Base-by-base conservation (phyloP, 92 coral and sea anemone species). In the Paramuricea clavata region DNA sequence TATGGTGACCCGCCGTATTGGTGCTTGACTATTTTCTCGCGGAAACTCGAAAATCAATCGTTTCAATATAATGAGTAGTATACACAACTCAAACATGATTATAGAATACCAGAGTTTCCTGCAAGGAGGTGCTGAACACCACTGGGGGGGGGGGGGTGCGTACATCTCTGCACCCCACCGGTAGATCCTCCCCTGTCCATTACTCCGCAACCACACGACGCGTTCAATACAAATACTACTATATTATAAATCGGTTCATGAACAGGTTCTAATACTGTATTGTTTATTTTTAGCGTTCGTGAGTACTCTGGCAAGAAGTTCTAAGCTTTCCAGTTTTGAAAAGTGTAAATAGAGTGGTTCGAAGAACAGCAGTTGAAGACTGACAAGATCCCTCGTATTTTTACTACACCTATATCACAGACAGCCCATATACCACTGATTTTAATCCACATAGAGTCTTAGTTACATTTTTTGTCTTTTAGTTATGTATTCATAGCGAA, bases 251-350 rank as follows among this genome's bases (percentile, higher is more conserved):
- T 1, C 13, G 54, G 62, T 13, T 54, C 5, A 10, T 21, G 3
- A 10, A n/a, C n/a, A 47, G 7, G 54, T 10, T 10, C 22, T 26
- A 30, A 31, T 0, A 1, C 12, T 39, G 15, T 31, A 32, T 57
- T 16, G 50, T 62, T 52, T 19, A 7, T 22, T 22, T 59, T 43
- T 32, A 96, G 99, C 78, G 99, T 96, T 35, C 91, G 95, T 54
- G 97, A 93, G 88, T 96, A 89, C 82, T 96, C 99, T 2, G 99
- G 99, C 85, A 94, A 96, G 95, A 93, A 94, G 89, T 96, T 94
- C 69, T 91, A 86, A 83, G 69, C 36, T 25, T 31, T 15, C 21
- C 81, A 61, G 39, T 36, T n/a, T 36, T 49, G 25, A 60, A 32
- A 50, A 43, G 22, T 32, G 62, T 54, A 54, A 54, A 10, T 21